Percentiles rank a stretch among this genome's conserved stretches.
Evolutionary conservation across 92 coral and sea anemone species (phyloP).

Genomic region (Palythoa grandiflora): DNA sequence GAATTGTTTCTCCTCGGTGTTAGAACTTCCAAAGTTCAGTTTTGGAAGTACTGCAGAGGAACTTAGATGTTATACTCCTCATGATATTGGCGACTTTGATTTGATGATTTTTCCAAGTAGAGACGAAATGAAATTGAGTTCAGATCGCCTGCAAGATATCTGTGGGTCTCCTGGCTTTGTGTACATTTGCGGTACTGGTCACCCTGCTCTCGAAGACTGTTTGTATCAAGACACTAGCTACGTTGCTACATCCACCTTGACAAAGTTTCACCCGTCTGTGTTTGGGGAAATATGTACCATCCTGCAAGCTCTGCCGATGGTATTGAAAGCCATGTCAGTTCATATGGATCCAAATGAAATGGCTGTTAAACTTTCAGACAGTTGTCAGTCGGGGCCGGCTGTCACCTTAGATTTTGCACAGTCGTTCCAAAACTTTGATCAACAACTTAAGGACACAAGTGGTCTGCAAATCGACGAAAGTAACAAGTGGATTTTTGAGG

Average conservation of each 20-base stretch:
- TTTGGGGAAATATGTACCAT: constrained; percentile 49
- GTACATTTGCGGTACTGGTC: no score
- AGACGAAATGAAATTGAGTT: constrained; percentile 17
- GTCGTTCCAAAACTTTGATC: constrained; percentile 30
- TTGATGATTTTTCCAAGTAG: constrained; percentile 61
- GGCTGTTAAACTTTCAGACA: constrained; percentile 8
- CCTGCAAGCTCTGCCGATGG: constrained; percentile 10
- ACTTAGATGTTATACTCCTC: constrained; percentile 54
- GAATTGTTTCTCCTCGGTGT: background rate
- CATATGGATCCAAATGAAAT: constrained; percentile 24
- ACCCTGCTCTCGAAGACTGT: constrained; percentile 5
- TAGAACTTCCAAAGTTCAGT: background rate
- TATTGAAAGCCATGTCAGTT: constrained; percentile 11
- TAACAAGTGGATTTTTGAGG: constrained; percentile 29
- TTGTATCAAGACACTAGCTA: constrained; percentile 52
- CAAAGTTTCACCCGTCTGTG: background rate
- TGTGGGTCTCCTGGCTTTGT: no score
- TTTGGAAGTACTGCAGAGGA: constrained; percentile 74
- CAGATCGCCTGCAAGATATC: no score
- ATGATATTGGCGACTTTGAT: constrained; percentile 11
- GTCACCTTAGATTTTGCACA: constrained; percentile 49
- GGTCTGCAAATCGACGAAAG: background rate
- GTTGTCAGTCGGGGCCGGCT: constrained; percentile 6
- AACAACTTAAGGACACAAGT: constrained; percentile 24
- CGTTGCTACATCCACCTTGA: background rate